Conservation (phyloP, 1,140 invertebrate genomes). For the Brachionus sp. region DNA sequence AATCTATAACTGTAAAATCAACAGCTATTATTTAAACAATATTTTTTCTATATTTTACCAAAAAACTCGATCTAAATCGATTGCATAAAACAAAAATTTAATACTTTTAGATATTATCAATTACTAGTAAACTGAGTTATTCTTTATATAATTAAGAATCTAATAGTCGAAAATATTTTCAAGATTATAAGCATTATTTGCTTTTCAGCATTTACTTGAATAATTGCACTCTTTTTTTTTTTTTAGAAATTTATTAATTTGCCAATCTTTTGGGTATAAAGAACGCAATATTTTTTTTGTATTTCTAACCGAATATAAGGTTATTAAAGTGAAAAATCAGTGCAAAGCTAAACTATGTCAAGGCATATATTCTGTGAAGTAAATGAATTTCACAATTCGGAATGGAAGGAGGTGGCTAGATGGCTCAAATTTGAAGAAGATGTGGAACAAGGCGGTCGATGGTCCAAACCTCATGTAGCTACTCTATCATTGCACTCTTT, state of each 20-base stretch:
- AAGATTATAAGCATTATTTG: neutral
- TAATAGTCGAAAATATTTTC: constrained; percentile 13
- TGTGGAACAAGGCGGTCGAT: constrained; percentile 59
- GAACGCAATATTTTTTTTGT: neutral
- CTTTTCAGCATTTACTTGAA: neutral
- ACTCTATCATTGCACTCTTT: constrained; percentile 57
- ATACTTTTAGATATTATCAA: neutral
- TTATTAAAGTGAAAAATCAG: neutral
- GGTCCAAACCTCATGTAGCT: constrained; percentile 61
- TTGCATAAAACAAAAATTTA: neutral
- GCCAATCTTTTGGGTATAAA: neutral
- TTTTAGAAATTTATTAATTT: neutral
- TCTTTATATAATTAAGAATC: neutral
- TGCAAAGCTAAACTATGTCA: neutral
- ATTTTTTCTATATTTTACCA: neutral
- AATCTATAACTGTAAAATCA: neutral
- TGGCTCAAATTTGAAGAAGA: constrained; percentile 62
- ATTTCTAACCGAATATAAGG: neutral
- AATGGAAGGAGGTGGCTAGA: constrained; percentile 47
- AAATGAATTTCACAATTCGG: neutral
- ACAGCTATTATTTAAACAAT: neutral
- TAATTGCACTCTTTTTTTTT: neutral
- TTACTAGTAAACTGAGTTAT: neutral
- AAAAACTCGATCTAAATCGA: neutral
- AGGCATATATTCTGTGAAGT: constrained; percentile 42